Percentiles rank a stretch among this genome's conserved stretches.
phyloP scores from a whole-genome alignment of 2,113 vertebrate species.

The Tupaia tana region DNA sequence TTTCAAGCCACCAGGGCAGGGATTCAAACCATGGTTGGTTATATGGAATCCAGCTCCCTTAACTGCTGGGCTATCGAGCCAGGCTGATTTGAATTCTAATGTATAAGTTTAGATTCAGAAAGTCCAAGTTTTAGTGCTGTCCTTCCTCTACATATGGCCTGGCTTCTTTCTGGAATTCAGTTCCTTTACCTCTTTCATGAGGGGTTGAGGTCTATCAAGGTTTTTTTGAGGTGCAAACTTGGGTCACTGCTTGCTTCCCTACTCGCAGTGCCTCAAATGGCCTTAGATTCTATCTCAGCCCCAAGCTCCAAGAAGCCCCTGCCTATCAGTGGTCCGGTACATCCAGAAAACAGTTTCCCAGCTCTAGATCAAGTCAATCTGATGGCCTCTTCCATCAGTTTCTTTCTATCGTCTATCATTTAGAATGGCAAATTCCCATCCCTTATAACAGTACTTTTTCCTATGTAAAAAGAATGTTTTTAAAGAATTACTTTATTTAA shows the following conservation, averaged over 20 bases:
- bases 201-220: not conserved
- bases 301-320: not conserved
- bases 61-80: too few relatives aligned
- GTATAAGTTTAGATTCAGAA: not conserved
- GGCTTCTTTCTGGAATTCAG: not conserved
- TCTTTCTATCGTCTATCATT: not conserved
- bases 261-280: not conserved
- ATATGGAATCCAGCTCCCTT: too few relatives aligned
- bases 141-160: not conserved
- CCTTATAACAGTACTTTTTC: not conserved
- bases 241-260: not conserved
- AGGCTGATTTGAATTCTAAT: not conserved
- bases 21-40: too few relatives aligned
- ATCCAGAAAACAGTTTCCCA: not conserved
- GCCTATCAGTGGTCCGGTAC: accelerated
- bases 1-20: too few relatives aligned
- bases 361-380: not conserved
- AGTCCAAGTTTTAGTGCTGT: not conserved
- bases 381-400: not conserved
- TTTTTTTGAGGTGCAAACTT: not conserved
- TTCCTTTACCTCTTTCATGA: not conserved
- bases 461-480: too few relatives aligned
- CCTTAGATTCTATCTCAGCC: not conserved
- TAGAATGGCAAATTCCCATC: not conserved
- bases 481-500: too few relatives aligned